These are phyloP conservation scores for Lacanobia oleracea DNA, from an alignment of 2,888 invertebrate species.

Conservation along the genomic window DNA sequence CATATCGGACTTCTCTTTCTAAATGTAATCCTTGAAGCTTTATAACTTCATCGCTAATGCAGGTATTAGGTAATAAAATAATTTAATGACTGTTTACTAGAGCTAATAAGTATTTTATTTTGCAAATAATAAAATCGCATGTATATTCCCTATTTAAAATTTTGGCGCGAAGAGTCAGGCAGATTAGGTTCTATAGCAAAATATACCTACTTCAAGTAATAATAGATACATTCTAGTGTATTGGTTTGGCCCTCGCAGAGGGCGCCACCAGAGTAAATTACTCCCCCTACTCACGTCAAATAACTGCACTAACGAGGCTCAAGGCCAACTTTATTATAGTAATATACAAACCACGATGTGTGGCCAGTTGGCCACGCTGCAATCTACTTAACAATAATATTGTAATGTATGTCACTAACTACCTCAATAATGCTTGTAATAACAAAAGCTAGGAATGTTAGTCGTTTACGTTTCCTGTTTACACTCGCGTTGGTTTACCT, in stretches of 20 bases:
- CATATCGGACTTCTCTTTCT: no score
- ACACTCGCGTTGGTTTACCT: background rate
- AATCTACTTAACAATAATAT: constrained; percentile 25
- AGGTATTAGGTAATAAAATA: no score
- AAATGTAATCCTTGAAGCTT: no score
- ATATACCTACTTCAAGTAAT: background rate
- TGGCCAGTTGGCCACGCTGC: background rate
- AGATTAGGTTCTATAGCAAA: background rate
- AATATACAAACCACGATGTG: constrained; percentile 16
- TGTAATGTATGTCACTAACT: constrained; percentile 37
- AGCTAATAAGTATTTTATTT: no score
- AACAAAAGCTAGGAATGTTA: constrained; percentile 30
- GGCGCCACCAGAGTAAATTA: constrained; percentile 30
- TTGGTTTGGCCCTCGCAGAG: background rate
- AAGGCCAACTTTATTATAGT: constrained; percentile 28
- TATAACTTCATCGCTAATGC: no score
- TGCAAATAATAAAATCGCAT: no score
- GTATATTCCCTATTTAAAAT: no score
- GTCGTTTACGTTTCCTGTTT: constrained; percentile 26
- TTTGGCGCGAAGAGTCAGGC: background rate
- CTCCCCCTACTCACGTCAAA: background rate
- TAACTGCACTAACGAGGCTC: constrained; percentile 2
- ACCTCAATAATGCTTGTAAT: constrained; percentile 16
- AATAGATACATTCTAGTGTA: background rate
- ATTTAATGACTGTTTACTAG: no score